These are phyloP conservation scores for Cherax quadricarinatus DNA, from an alignment of 1,140 invertebrate species.

Conservation along the genomic window DNA sequence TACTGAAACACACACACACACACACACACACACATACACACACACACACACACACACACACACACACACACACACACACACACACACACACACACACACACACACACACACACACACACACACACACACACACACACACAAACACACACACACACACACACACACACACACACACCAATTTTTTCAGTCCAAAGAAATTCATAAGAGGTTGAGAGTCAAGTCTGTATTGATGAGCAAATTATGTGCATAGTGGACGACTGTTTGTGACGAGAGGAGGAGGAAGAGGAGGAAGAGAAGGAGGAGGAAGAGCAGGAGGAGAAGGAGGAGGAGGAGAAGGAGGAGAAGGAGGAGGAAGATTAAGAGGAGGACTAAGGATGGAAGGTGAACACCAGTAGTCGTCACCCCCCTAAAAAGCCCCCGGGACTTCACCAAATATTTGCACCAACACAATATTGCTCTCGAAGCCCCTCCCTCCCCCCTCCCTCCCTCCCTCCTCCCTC, in stretches of 20 bases:
- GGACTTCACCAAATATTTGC: background rate
- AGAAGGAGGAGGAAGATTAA: background rate
- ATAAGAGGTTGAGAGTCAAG: background rate
- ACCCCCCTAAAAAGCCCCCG: background rate
- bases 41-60: no score
- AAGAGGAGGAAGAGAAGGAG: background rate
- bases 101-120: background rate
- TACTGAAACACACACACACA: no score
- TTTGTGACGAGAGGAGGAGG: background rate
- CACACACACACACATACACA: no score
- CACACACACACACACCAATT: background rate
- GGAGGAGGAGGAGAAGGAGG: background rate
- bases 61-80: no score
- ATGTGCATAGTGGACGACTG: no score
- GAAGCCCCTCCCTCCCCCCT: background rate
- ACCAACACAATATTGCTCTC: slow-evolving; percentile 15
- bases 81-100: background rate
- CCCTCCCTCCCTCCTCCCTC: background rate
- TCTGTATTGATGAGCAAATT: no score
- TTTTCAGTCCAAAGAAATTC: background rate
- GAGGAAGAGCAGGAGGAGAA: background rate
- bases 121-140: background rate
- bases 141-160: background rate
- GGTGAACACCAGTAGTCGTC: background rate
- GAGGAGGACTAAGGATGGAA: background rate